These are phyloP conservation scores for Oasisia sp. DNA, from an alignment of 2,888 invertebrate species.

Conservation along the genomic window DNA sequence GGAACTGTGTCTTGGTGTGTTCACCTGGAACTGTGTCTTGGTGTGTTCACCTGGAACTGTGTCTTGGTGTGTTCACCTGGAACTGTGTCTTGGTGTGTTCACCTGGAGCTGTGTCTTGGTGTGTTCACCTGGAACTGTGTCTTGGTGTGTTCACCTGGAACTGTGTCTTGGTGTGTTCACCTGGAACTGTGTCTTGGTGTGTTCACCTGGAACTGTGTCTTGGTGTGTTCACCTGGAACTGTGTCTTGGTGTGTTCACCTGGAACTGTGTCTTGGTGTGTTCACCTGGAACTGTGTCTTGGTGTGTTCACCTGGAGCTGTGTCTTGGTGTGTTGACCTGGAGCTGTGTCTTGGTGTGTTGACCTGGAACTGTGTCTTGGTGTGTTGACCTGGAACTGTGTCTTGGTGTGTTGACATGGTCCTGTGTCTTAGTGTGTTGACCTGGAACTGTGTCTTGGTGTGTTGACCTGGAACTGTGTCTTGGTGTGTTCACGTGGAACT, in stretches of 20 bases:
- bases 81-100: slow-evolving; percentile 20
- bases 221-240: not conserved
- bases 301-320: slow-evolving; percentile 8
- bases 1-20: slow-evolving; percentile 20
- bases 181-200: slow-evolving; percentile 19
- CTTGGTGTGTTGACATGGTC: not conserved
- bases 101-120: slow-evolving; percentile 13
- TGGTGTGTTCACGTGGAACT: slow-evolving; percentile 1
- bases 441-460: slow-evolving; percentile 19
- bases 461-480: not conserved
- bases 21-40: not conserved
- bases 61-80: slow-evolving; percentile 14
- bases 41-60: not conserved
- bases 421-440: slow-evolving; percentile 18
- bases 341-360: slow-evolving; percentile 22
- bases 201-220: not conserved
- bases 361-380: not conserved
- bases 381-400: too few relatives aligned
- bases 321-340: slow-evolving; percentile 18
- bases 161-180: slow-evolving; percentile 18
- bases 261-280: slow-evolving; percentile 20
- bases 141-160: slow-evolving; percentile 9
- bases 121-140: not conserved
- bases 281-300: not conserved
- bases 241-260: slow-evolving; percentile 17